Base-by-base conservation (phyloP, 2,113 vertebrate species). In the Ameiurus melas region DNA sequence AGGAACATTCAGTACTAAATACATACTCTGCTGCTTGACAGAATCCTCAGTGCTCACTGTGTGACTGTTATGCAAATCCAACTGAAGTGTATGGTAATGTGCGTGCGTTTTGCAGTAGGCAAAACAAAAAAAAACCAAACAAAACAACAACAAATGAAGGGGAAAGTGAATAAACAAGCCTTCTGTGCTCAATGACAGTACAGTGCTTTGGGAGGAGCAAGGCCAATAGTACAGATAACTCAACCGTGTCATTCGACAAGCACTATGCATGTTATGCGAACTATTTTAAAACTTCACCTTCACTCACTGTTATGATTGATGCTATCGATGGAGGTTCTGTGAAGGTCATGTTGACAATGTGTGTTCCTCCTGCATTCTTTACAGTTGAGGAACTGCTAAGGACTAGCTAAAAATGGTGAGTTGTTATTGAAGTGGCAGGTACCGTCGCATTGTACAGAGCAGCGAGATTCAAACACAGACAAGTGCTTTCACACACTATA, bases 231-330 rank as follows among this genome's bases (percentile, higher is more conserved):
- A 36, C 73, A 58, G 79, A 85, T 85, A 55, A 82, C 17, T 22
- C 55, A 71, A 58, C 9, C 64, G 55, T n/a, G n/a, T 25, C 20
- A 62, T 51, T 39, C 43, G 16, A 43, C 81, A 75, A 75, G 20
- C 68, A 62, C 43, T 5, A 33, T 36, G 30, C 84, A 84, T 73
- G 83, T 70, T 88, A 88, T 90, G 87, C 79, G 85, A 93, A 92
- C 86, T 92, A 92, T 91, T 89, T 30, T 4, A 90, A 90, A 84
- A 60, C 84, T 90, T 33, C 55, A 57, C n/a, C 70, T 84, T 86
- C 89, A 85, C 53, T 43, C 33, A 79, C 68, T 89, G 70, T 70
- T 84, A 60, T 77, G 62, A 39, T 70, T 82, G 85, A 88, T 62
- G 58, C 47, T 79, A 91, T 91, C 55, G 87, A 33, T 39, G 51